Percentiles rank a stretch among this genome's conserved stretches.
These are phyloP conservation scores for Drosophila lini DNA, from an alignment of 1,140 invertebrate species.

Conservation along the genomic window DNA sequence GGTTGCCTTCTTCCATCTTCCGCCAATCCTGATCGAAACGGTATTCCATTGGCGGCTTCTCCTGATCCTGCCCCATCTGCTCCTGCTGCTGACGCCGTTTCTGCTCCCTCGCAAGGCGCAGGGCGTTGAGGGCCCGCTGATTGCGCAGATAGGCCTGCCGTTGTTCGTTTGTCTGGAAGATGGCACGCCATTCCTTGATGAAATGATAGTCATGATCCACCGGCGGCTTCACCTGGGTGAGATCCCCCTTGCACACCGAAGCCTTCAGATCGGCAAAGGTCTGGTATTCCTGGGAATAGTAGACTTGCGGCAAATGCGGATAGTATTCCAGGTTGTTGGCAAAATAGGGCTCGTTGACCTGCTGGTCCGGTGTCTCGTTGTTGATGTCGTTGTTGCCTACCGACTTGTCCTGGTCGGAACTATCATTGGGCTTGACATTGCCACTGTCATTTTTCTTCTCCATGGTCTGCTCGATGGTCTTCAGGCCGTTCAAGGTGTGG, in stretches of 20 bases:
- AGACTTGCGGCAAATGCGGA: constrained; percentile 43
- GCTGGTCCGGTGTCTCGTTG: neutral
- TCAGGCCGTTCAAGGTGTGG: neutral
- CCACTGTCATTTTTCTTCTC: neutral
- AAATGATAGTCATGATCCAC: neutral
- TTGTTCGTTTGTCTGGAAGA: neutral
- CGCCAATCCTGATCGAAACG: neutral
- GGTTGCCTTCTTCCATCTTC: no score
- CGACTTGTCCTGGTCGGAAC: neutral
- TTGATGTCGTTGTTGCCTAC: neutral
- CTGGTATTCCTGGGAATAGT: constrained; percentile 11
- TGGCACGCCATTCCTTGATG: neutral
- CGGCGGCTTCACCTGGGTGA: constrained; percentile 7
- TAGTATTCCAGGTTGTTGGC: constrained; percentile 55
- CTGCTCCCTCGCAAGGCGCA: neutral
- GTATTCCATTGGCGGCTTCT: neutral
- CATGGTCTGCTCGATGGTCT: neutral
- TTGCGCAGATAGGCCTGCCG: neutral
- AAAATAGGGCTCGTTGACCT: constrained; percentile 34
- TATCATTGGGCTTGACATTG: no score
- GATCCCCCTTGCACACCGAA: neutral
- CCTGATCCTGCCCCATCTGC: neutral
- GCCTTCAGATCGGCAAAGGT: constrained; percentile 17
- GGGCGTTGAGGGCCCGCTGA: neutral
- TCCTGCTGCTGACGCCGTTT: neutral